These are phyloP conservation scores for Volucella inanis DNA, from an alignment of 2,888 invertebrate genomes.

Conservation along the genomic window DNA sequence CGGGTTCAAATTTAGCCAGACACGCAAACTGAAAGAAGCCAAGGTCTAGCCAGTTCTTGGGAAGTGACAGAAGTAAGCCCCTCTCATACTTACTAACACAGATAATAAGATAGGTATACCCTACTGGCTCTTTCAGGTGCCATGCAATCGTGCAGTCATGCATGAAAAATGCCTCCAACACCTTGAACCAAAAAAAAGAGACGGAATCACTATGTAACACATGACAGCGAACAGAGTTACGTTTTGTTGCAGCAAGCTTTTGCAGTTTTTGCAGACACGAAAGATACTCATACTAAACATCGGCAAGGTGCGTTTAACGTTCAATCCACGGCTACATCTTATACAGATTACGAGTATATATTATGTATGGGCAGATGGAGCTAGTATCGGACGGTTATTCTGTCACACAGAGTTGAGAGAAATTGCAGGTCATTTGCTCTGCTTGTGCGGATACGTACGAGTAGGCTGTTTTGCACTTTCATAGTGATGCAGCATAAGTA, in stretches of 20 bases:
- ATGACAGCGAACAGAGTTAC: slow-evolving; percentile 10
- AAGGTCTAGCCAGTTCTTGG: slow-evolving; percentile 31
- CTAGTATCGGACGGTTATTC: too few relatives aligned
- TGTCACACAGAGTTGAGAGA: too few relatives aligned
- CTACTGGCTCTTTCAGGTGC: neutral
- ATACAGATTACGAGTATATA: too few relatives aligned
- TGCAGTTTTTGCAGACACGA: slow-evolving; percentile 9
- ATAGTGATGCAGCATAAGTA: neutral
- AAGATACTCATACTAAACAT: neutral
- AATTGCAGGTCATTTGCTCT: too few relatives aligned
- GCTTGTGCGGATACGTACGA: neutral
- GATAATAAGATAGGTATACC: neutral
- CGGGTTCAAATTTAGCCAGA: slow-evolving; percentile 27
- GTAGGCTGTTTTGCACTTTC: neutral
- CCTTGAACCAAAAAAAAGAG: slow-evolving; percentile 35
- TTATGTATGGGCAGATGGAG: neutral
- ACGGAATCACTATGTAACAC: slow-evolving; percentile 22
- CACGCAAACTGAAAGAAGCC: slow-evolving; percentile 13
- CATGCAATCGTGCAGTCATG: slow-evolving; percentile 58
- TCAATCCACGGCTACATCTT: slow-evolving; percentile 11
- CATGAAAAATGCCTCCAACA: slow-evolving; percentile 45
- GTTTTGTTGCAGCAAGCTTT: slow-evolving; percentile 4
- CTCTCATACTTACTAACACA: slow-evolving; percentile 2
- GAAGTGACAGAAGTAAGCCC: slow-evolving; percentile 12
- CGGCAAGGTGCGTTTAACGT: neutral